These are phyloP conservation scores for Cabera pusaria DNA, from an alignment of 2,888 invertebrate genomes.

Conservation along the genomic window DNA sequence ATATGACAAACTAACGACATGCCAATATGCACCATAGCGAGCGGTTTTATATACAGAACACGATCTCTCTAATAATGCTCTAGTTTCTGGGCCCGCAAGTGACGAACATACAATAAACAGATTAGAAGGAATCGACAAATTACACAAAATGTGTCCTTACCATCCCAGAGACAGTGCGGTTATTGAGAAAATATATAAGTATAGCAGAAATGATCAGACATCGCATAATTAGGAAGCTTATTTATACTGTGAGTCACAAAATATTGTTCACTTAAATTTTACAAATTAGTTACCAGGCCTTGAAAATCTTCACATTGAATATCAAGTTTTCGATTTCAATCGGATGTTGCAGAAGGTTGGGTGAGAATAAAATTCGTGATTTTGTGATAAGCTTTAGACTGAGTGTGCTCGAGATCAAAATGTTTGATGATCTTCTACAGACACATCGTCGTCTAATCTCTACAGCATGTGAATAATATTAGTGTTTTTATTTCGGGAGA, in stretches of 20 bases:
- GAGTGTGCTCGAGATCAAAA: conserved; percentile 25
- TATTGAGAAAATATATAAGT: conserved; percentile 66
- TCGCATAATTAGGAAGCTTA: conserved; percentile 50
- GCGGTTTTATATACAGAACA: conserved; percentile 27
- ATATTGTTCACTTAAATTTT: no score
- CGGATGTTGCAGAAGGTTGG: conserved; percentile 21
- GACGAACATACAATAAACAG: conserved; percentile 48
- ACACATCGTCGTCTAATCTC: conserved; percentile 19
- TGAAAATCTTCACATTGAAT: no score
- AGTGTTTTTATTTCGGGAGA: background rate
- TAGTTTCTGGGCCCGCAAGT: conserved; percentile 63
- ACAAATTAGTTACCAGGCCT: no score
- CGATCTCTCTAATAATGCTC: conserved; percentile 29
- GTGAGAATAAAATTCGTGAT: conserved; percentile 24
- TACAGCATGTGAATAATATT: background rate
- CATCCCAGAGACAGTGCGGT: conserved; percentile 72
- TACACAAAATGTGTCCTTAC: conserved; percentile 73
- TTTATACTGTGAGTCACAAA: conserved; percentile 51
- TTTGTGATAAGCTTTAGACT: conserved; percentile 41
- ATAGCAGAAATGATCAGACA: conserved; percentile 59
- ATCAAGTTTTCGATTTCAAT: conserved; percentile 7
- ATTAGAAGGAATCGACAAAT: conserved; percentile 48
- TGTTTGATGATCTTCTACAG: conserved; percentile 22
- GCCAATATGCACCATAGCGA: conserved; percentile 40
- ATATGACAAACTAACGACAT: conserved; percentile 45